A percentile compares a stretch with the other conserved stretches of the same genome.
phyloP scores from a whole-genome alignment of 1,140 invertebrate genomes.

The Geopemphigus sp. region DNA sequence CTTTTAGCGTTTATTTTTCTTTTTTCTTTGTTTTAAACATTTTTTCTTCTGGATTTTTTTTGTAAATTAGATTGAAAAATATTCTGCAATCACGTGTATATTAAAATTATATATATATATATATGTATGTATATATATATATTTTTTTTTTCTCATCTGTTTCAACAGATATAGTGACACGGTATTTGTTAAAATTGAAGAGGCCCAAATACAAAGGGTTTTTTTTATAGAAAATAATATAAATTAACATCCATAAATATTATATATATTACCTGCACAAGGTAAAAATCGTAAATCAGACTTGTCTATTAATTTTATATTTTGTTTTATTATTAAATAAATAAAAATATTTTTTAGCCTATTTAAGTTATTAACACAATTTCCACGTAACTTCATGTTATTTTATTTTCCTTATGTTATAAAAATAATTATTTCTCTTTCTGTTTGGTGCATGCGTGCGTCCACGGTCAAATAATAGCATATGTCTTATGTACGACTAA shows the following conservation, averaged over 20 bases:
- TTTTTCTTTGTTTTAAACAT: slow-evolving; percentile 18
- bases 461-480: neutral
- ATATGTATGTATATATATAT: neutral
- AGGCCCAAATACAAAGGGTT: slow-evolving; percentile 33
- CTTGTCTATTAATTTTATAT: slow-evolving; percentile 33
- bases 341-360: neutral
- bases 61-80: neutral
- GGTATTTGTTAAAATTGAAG: slow-evolving; percentile 21
- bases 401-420: slow-evolving; percentile 11
- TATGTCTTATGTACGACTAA: neutral
- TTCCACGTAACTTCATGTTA: slow-evolving; percentile 5
- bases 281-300: neutral
- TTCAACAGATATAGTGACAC: slow-evolving; percentile 32
- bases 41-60: slow-evolving; percentile 18
- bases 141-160: slow-evolving; percentile 11
- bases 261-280: neutral
- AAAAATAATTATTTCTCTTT: slow-evolving; percentile 32
- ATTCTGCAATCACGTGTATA: slow-evolving; percentile 17
- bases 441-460: too few relatives aligned
- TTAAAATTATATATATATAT: slow-evolving; percentile 1
- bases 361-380: slow-evolving; percentile 15
- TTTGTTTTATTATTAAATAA: slow-evolving; percentile 25
- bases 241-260: slow-evolving; percentile 5
- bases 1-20: neutral
- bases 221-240: neutral